Evolutionary conservation across 2,888 invertebrate genomes (phyloP).

Genomic region (Aricia artaxerxes): DNA sequence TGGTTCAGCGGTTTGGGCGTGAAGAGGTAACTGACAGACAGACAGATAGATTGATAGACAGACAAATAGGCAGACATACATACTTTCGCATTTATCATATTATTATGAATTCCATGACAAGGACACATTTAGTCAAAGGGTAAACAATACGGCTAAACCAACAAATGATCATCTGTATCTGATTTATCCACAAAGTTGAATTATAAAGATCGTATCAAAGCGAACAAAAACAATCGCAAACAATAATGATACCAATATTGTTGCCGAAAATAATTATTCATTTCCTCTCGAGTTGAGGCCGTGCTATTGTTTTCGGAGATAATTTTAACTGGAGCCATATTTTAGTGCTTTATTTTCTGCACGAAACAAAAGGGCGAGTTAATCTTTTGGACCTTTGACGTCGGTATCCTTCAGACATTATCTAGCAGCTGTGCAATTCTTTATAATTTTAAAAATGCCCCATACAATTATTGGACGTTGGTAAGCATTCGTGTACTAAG

Average conservation of each 20-base stretch:
- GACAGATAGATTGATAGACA: too few species aligned
- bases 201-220: neutral
- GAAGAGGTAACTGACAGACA: too few species aligned
- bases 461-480: too few species aligned
- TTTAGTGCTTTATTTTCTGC: slow-evolving; percentile 13
- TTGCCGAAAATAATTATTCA: slow-evolving; percentile 20
- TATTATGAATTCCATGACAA: neutral
- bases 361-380: neutral
- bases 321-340: neutral
- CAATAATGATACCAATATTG: slow-evolving; percentile 16
- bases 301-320: neutral
- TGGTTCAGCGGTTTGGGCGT: too few species aligned
- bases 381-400: neutral
- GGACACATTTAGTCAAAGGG: neutral
- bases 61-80: too few species aligned
- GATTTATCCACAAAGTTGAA: neutral
- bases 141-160: neutral
- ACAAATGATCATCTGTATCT: neutral
- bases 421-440: too few species aligned
- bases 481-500: too few species aligned
- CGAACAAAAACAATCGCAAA: slow-evolving; percentile 1
- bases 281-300: neutral
- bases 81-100: too few species aligned
- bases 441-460: too few species aligned
- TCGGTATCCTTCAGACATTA: neutral